Evolutionary conservation across 2,113 vertebrate species (phyloP).

Genomic region (Eulemur macaco): DNA sequence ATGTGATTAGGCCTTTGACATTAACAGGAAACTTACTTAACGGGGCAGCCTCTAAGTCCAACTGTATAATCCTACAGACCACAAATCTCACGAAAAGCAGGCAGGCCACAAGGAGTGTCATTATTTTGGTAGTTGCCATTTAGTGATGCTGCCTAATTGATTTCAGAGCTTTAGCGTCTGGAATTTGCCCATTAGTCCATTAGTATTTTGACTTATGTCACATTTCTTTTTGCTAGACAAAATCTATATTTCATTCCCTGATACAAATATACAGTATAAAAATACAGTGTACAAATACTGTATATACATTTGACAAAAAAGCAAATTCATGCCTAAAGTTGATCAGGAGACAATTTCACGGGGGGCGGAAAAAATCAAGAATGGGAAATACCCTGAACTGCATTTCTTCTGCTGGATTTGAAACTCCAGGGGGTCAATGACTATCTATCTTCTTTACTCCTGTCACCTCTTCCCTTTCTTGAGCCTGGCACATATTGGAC

Average conservation of each 20-base stretch:
- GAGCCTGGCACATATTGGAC: not conserved
- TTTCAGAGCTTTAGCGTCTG: not conserved
- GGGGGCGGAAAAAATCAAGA: not conserved
- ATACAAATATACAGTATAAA: not conserved
- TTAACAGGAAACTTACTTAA: not conserved
- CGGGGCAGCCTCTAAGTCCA: not conserved
- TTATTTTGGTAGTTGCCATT: not conserved
- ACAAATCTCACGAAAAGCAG: not conserved
- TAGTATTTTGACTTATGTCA: not conserved
- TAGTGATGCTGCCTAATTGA: not conserved
- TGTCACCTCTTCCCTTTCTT: rapidly evolving
- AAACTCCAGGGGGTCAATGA: not conserved
- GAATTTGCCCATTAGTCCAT: not conserved
- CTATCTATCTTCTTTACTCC: not conserved
- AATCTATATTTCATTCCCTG: not conserved
- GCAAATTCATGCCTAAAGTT: not conserved
- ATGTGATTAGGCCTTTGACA: not conserved
- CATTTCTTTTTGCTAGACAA: not conserved
- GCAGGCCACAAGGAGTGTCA: not conserved
- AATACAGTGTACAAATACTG: not conserved
- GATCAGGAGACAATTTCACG: not conserved
- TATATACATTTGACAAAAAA: not conserved
- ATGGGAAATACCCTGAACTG: not conserved
- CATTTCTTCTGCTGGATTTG: not conserved
- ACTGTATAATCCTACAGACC: not conserved